phyloP scores from a whole-genome alignment of 35 echinoderm and acorn worm species.

The Heliocidaris tuberculata region DNA sequence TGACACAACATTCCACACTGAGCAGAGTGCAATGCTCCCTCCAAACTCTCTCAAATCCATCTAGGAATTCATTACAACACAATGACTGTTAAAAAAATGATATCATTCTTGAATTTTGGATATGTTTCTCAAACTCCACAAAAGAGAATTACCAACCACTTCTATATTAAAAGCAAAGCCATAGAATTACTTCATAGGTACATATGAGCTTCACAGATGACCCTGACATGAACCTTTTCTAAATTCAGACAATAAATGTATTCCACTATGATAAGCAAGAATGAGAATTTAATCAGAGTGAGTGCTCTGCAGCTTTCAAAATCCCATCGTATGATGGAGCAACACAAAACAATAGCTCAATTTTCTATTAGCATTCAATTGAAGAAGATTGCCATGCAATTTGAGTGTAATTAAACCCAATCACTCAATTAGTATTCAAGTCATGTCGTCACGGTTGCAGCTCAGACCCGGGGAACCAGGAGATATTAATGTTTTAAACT shows the following conservation, averaged over 20 bases:
- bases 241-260: not conserved
- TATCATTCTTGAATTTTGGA: not conserved
- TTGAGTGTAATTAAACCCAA: slow-evolving; percentile 18
- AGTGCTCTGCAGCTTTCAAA: not conserved
- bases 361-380: slow-evolving; percentile 6
- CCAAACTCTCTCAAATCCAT: not conserved
- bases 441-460: not conserved
- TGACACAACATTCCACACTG: not conserved
- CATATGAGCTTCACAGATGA: not conserved
- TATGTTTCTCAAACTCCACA: not conserved
- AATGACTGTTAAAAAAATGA: not conserved
- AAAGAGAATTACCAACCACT: not conserved
- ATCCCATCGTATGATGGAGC: not conserved
- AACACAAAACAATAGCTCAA: not conserved
- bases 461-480: not conserved
- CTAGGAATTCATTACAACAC: not conserved
- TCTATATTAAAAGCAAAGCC: not conserved
- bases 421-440: not conserved
- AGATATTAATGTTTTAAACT: slow-evolving; percentile 5
- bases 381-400: not conserved
- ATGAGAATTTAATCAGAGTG: not conserved
- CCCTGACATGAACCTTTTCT: not conserved
- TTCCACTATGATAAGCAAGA: not conserved
- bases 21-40: not conserved
- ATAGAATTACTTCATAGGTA: no score